phyloP scores from a whole-genome alignment of 2,797 vertebrate species.

The Philypnodon macrostomus region DNA sequence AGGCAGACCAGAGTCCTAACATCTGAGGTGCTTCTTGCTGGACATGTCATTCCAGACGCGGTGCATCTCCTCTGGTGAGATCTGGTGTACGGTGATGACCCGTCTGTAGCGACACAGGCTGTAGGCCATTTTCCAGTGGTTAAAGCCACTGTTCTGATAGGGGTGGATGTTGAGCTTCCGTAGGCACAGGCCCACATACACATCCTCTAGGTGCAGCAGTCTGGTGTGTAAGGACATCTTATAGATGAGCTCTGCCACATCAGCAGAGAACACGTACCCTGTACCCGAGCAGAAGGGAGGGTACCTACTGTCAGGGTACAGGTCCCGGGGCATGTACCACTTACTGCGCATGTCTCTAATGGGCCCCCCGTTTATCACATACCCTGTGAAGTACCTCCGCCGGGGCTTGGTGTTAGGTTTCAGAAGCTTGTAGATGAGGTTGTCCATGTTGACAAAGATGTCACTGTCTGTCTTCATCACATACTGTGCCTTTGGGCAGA shows the following conservation, averaged over 20 bases:
- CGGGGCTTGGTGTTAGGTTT: conserved; percentile 93
- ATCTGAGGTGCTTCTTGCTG: conserved; percentile 97
- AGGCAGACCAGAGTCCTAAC: conserved; percentile 71
- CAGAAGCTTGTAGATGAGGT: conserved; percentile 93
- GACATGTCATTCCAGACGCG: conserved; percentile 99
- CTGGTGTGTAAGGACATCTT: conserved; percentile 95
- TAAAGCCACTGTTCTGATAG: conserved; percentile 98
- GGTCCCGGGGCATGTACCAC: conserved; percentile 97
- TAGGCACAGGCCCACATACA: conserved; percentile 94
- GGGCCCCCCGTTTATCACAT: conserved; percentile 93
- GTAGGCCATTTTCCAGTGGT: conserved; percentile 99
- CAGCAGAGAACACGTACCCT: conserved; percentile 94
- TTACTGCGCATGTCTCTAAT: conserved; percentile 96
- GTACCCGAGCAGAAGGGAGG: conserved; percentile 97
- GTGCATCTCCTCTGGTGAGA: conserved; percentile 98
- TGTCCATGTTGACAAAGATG: conserved; percentile 99
- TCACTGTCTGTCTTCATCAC: conserved; percentile 98
- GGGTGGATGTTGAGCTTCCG: conserved; percentile 95
- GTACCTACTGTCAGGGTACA: conserved; percentile 95
- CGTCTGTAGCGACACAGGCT: conserved; percentile 94
- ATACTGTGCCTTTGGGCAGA: conserved; percentile 92
- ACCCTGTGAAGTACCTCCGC: conserved; percentile 94
- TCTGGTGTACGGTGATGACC: conserved; percentile 96
- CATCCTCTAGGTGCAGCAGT: conserved; percentile 95
- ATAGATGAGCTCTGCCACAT: conserved; percentile 94